Conservation (phyloP, 2,888 invertebrate genomes). For the Tetropium fuscum region DNA sequence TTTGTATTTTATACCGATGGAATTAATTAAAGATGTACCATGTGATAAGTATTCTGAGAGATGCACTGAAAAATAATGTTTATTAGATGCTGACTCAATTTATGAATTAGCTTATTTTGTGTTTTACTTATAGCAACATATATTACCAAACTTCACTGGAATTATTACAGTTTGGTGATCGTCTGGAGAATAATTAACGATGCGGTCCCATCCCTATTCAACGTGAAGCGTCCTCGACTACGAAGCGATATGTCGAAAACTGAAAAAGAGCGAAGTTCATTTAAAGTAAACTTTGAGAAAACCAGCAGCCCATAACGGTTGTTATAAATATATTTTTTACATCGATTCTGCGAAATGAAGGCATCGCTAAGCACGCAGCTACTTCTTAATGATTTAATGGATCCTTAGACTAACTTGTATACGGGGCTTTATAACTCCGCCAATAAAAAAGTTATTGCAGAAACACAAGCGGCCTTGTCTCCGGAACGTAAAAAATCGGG, state of each 20-base stretch:
- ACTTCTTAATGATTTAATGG: conserved; percentile 49
- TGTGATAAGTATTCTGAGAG: too few relatives aligned
- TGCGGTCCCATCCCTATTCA: neutral
- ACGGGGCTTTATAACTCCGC: conserved; percentile 42
- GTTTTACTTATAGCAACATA: too few relatives aligned
- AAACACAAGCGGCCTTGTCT: conserved; percentile 29
- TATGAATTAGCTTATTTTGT: too few relatives aligned
- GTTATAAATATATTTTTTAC: conserved; percentile 40
- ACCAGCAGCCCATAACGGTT: conserved; percentile 44
- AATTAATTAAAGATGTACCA: too few relatives aligned
- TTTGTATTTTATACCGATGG: too few relatives aligned
- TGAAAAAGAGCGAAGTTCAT: conserved; percentile 12
- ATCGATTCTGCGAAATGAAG: conserved; percentile 42
- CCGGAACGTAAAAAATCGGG: conserved; percentile 15
- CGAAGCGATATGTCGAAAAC: conserved; percentile 5
- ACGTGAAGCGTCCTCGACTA: conserved; percentile 11
- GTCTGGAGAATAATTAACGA: conserved; percentile 12
- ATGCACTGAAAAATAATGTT: too few relatives aligned
- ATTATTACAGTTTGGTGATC: neutral
- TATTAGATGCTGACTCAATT: too few relatives aligned
- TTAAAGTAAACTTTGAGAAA: conserved; percentile 32
- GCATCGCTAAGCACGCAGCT: conserved; percentile 44
- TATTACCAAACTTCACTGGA: neutral
- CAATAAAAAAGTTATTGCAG: conserved; percentile 39
- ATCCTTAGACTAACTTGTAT: conserved; percentile 42